Conservation (phyloP, 1,140 invertebrate species). For the Meteorus sp. region DNA sequence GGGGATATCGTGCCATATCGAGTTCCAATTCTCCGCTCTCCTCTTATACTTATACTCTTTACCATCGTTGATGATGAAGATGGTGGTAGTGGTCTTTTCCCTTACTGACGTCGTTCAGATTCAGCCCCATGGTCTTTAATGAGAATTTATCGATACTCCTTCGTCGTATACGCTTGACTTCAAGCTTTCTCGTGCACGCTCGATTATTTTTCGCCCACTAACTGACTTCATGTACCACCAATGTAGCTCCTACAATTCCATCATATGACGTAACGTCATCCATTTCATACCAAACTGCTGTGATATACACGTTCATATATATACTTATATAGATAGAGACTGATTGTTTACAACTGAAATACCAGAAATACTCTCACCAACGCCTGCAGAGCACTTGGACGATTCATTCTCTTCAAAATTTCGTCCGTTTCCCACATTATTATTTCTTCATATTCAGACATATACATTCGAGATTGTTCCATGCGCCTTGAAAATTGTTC, state of each 20-base stretch:
- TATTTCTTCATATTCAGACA: background rate
- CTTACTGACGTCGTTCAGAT: background rate
- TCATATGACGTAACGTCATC: background rate
- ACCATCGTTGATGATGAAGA: no score
- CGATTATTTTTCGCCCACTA: conserved; percentile 3
- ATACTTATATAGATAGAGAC: background rate
- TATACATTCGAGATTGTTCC: background rate
- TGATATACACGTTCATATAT: background rate
- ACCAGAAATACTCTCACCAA: background rate
- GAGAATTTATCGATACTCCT: conserved; percentile 22
- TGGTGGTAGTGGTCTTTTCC: no score
- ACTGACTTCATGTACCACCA: background rate
- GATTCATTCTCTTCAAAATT: background rate
- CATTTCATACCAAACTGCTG: background rate
- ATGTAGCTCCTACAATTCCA: no score
- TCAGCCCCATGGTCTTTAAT: background rate
- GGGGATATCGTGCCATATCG: conserved; percentile 4
- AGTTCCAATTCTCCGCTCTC: conserved; percentile 5
- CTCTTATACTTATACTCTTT: background rate
- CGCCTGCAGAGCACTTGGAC: background rate
- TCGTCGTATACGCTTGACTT: background rate
- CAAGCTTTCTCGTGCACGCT: background rate
- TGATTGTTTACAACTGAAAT: conserved; percentile 21
- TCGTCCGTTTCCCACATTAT: background rate
- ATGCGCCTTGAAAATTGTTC: no score